phyloP scores from a whole-genome alignment of 1,140 invertebrate species.

The Psix sp. region DNA sequence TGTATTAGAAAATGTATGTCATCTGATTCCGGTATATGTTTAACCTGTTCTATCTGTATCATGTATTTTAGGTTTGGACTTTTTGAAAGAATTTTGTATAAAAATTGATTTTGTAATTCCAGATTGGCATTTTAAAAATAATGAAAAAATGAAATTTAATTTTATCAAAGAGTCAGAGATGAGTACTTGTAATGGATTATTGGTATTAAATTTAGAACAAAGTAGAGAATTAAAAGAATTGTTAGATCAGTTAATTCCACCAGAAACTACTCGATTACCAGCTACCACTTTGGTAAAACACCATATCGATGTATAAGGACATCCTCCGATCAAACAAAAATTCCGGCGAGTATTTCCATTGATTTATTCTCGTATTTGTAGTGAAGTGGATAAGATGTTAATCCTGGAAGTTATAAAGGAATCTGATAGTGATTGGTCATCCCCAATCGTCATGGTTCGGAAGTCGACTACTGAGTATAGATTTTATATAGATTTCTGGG shows the following conservation, averaged over 20 bases:
- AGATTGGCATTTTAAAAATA: not conserved
- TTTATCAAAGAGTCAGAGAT: not conserved
- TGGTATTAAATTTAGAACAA: not conserved
- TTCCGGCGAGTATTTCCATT: not conserved
- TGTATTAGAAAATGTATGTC: not conserved
- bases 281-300: not conserved
- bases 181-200: not conserved
- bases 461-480: constrained; percentile 8
- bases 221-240: too few species aligned
- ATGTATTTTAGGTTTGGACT: constrained; percentile 8
- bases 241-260: too few species aligned
- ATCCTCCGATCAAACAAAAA: not conserved
- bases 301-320: not conserved
- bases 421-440: constrained; percentile 16
- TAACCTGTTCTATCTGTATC: not conserved
- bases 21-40: not conserved
- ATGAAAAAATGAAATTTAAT: not conserved
- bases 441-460: constrained; percentile 54
- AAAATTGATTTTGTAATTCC: constrained; percentile 9
- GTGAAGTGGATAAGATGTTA: constrained; percentile 1
- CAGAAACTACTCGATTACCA: too few species aligned
- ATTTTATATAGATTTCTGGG: constrained; percentile 13
- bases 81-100: not conserved
- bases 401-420: not conserved
- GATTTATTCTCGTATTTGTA: not conserved